phyloP scores from a whole-genome alignment of 2,113 vertebrate species.

The Centropus bengalensis region DNA sequence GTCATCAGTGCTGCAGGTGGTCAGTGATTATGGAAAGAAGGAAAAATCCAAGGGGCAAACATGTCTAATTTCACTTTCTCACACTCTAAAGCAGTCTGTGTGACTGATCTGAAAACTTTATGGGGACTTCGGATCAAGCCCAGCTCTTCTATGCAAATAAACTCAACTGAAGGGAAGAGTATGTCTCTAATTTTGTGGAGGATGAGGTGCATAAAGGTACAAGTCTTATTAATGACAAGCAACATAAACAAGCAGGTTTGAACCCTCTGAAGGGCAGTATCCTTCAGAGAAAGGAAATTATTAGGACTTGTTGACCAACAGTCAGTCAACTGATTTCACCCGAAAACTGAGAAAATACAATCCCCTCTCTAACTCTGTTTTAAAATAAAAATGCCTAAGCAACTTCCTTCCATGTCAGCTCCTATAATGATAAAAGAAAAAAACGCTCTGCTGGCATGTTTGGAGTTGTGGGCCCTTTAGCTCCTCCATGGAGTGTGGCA shows the following conservation, averaged over 20 bases:
- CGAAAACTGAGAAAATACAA: background rate
- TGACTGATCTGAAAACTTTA: background rate
- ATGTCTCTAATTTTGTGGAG: background rate
- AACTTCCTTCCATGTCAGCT: background rate
- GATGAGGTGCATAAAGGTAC: background rate
- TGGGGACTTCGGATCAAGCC: background rate
- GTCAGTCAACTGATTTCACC: background rate
- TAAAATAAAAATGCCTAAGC: background rate
- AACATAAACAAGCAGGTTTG: background rate
- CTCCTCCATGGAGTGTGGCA: constrained; percentile 3
- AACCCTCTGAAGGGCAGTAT: background rate
- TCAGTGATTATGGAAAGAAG: background rate
- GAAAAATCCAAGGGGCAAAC: background rate
- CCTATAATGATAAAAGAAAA: background rate
- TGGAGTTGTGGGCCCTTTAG: constrained; percentile 8
- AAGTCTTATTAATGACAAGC: background rate
- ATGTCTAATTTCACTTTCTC: background rate
- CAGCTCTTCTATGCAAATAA: background rate
- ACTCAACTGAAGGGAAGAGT: rapidly evolving
- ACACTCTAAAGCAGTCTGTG: background rate
- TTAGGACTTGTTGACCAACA: background rate
- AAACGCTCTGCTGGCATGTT: background rate
- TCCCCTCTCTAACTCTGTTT: background rate
- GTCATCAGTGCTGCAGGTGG: background rate
- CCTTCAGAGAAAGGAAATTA: background rate